Conservation (phyloP, 1,140 invertebrate genomes). For the Protaetia brevitarsis region DNA sequence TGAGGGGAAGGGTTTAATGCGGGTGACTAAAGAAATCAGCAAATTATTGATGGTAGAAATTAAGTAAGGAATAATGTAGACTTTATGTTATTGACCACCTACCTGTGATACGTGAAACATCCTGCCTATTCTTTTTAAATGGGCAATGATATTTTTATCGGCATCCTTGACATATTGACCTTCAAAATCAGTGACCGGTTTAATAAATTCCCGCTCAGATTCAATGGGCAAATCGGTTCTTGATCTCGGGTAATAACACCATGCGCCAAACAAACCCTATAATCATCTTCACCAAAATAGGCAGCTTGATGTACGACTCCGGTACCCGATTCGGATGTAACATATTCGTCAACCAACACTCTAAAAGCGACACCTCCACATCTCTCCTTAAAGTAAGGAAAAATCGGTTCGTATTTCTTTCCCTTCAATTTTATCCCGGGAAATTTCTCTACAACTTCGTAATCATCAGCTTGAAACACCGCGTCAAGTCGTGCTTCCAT, state of each 20-base stretch:
- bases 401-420: conserved; percentile 84
- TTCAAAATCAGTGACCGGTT: conserved; percentile 83
- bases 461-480: conserved; percentile 70
- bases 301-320: conserved; percentile 99
- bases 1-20: too few species aligned
- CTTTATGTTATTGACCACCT: too few species aligned
- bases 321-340: conserved; percentile 95
- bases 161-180: conserved; percentile 93
- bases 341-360: conserved; percentile 87
- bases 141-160: conserved; percentile 83
- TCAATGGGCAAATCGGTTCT: conserved; percentile 90
- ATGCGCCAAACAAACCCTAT: conserved; percentile 76
- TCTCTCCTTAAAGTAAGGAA: conserved; percentile 77
- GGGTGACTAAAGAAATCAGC: background rate
- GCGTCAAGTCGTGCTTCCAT: conserved; percentile 81
- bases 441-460: conserved; percentile 61
- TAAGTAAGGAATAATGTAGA: background rate
- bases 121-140: conserved; percentile 72
- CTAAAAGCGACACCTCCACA: conserved; percentile 72
- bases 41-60: background rate
- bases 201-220: conserved; percentile 84
- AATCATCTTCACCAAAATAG: conserved; percentile 99
- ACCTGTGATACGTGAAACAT: conserved; percentile 73
- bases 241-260: conserved; percentile 83
- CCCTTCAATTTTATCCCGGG: conserved; percentile 79